Evolutionary conservation across 2,888 invertebrate genomes (phyloP).

Genomic region (Thalpophila matura): DNA sequence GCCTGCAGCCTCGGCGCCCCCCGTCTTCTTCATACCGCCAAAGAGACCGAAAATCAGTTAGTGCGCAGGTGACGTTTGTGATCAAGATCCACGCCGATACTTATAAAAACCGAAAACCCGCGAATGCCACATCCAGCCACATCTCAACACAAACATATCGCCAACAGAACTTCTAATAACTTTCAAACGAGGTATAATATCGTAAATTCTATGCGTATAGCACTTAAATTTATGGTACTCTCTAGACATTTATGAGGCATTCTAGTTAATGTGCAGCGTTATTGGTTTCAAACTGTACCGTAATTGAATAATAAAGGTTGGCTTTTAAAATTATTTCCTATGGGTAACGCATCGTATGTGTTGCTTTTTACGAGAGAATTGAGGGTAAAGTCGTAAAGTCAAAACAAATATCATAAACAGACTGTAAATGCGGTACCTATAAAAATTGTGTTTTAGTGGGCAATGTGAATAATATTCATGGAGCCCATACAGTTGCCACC

Average conservation of each 20-base stretch:
- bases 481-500: too few relatives aligned
- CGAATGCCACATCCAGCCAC: constrained; percentile 19
- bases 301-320: constrained; percentile 56
- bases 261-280: constrained; percentile 52
- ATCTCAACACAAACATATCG: constrained; percentile 30
- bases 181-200: constrained; percentile 56
- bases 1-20: too few relatives aligned
- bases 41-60: too few relatives aligned
- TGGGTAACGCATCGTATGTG: background rate
- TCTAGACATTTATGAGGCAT: constrained; percentile 59
- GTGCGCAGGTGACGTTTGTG: too few relatives aligned
- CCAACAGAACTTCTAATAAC: constrained; percentile 42
- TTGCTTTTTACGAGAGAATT: constrained; percentile 5
- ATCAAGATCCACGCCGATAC: too few relatives aligned
- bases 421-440: constrained; percentile 10
- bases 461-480: too few relatives aligned
- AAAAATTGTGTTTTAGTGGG: background rate
- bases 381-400: constrained; percentile 24
- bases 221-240: constrained; percentile 64
- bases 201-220: constrained; percentile 62
- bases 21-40: too few relatives aligned
- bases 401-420: constrained; percentile 28
- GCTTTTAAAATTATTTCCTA: constrained; percentile 41
- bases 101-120: too few relatives aligned
- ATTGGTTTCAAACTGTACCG: constrained; percentile 58